Conservation (phyloP, 2,888 invertebrate genomes). For the Ethmia dodecea region DNA sequence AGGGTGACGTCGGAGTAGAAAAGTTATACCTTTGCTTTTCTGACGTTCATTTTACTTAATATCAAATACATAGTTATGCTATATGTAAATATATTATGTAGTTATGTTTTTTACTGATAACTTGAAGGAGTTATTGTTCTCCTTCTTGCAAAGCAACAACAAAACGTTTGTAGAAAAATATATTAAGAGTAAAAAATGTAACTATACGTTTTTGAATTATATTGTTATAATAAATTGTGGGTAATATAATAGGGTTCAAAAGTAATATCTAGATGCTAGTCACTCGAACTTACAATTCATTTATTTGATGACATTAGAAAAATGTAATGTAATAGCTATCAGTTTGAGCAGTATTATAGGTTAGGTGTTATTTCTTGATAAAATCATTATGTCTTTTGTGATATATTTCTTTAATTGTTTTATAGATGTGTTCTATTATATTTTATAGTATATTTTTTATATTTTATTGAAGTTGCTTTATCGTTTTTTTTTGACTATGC, state of each 20-base stretch:
- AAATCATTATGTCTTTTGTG: conserved; percentile 57
- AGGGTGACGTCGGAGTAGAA: no score
- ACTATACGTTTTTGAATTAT: no score
- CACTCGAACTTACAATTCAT: conserved; percentile 63
- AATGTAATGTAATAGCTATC: conserved; percentile 47
- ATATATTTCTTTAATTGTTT: conserved; percentile 34
- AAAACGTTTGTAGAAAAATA: no score
- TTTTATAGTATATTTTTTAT: not conserved
- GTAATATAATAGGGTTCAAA: conserved; percentile 14
- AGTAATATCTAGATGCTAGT: conserved; percentile 71
- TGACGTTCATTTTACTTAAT: no score
- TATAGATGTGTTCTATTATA: not conserved
- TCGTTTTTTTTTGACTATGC: not conserved
- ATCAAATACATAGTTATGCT: no score
- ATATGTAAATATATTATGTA: no score
- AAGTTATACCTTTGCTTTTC: no score
- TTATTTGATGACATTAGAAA: conserved; percentile 50
- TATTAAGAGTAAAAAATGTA: no score
- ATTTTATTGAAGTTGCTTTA: not conserved
- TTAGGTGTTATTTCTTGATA: conserved; percentile 60
- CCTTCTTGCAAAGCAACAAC: no score
- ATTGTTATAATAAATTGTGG: no score
- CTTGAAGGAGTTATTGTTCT: no score
- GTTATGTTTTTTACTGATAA: no score
- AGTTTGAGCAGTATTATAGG: conserved; percentile 73